Evolutionary conservation across 2,113 vertebrate species (phyloP).

Genomic region (Ceuthmochares aereus): DNA sequence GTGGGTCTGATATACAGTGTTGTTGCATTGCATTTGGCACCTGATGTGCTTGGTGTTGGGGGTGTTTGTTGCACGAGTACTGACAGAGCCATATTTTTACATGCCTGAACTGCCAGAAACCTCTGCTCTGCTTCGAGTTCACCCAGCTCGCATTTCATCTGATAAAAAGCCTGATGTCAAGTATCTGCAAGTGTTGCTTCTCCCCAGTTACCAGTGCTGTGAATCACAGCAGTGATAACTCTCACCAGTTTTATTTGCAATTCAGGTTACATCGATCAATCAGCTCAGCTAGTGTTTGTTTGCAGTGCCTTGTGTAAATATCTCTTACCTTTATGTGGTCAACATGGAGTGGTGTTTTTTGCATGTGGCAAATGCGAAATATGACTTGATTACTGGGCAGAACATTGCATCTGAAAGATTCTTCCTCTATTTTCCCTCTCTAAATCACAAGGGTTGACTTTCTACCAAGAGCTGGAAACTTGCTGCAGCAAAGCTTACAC

Average conservation of each 20-base stretch:
- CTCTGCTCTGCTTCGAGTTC: constrained; percentile 71
- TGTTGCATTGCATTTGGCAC: background rate
- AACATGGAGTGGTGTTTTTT: background rate
- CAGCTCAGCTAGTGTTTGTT: background rate
- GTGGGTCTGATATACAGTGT: background rate
- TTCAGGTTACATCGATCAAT: background rate
- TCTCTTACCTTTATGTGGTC: background rate
- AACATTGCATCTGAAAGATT: background rate
- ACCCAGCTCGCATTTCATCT: constrained; percentile 4
- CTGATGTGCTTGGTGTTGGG: background rate
- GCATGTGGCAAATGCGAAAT: background rate
- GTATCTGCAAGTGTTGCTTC: background rate
- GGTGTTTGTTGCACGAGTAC: constrained; percentile 34
- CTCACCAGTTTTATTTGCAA: background rate
- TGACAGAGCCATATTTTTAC: constrained; percentile 49
- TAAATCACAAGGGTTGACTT: background rate
- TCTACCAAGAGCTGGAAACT: background rate
- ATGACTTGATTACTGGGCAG: background rate
- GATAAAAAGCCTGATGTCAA: background rate
- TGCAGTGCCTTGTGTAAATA: background rate
- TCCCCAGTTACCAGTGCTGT: constrained; percentile 23
- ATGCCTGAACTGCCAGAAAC: constrained; percentile 74
- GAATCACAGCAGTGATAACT: background rate
- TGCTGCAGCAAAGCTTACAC: background rate
- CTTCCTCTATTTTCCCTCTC: background rate